Conservation (phyloP, 2,113 vertebrate species). For the Ammodytes dubius region DNA sequence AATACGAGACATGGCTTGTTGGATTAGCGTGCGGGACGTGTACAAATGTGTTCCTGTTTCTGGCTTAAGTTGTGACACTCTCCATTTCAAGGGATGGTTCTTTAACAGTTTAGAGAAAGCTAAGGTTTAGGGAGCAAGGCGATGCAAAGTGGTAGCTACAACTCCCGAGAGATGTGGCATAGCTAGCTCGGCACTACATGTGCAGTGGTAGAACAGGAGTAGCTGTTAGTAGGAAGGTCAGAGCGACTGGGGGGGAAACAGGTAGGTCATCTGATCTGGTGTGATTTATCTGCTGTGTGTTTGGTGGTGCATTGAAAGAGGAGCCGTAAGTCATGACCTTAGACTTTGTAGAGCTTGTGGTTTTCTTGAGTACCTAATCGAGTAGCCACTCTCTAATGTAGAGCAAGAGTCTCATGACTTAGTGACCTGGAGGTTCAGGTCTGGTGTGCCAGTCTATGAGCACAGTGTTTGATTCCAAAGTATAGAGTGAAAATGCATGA, state of each 20-base stretch:
- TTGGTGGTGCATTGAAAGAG: conserved; percentile 62
- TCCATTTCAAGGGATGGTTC: conserved; percentile 28
- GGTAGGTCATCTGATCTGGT: conserved; percentile 77
- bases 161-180: conserved; percentile 9
- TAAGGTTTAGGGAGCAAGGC: conserved; percentile 15
- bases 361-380: conserved; percentile 56
- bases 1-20: conserved; percentile 53
- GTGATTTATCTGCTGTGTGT: conserved; percentile 67
- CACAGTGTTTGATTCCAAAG: neutral
- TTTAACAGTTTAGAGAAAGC: conserved; percentile 34
- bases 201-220: conserved; percentile 19
- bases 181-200: neutral
- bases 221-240: conserved; percentile 55
- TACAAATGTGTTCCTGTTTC: conserved; percentile 56
- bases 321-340: conserved; percentile 58
- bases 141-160: conserved; percentile 4
- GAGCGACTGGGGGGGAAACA: conserved; percentile 29
- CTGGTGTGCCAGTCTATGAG: conserved; percentile 7
- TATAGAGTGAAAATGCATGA: neutral
- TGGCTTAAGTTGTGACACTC: conserved; percentile 28
- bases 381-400: conserved; percentile 51
- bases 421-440: conserved; percentile 12
- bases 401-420: conserved; percentile 19
- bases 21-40: conserved; percentile 48
- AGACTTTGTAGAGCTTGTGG: conserved; percentile 55